Conservation (phyloP, 2,113 vertebrate genomes). For the Lasiurus borealis region DNA sequence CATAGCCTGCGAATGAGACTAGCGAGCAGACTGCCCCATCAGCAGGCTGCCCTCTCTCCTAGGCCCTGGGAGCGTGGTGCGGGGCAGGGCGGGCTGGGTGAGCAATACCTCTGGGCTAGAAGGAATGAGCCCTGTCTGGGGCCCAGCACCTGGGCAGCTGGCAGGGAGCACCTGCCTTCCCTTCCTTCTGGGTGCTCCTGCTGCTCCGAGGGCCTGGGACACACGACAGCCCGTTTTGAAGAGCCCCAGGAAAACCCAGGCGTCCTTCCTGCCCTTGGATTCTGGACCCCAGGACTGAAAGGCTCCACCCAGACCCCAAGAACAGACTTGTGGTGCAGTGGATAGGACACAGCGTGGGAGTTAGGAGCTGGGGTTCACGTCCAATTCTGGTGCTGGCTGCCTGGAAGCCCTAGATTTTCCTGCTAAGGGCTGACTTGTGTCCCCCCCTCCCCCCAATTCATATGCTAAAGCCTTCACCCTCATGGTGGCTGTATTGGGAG, state of each 20-base stretch:
- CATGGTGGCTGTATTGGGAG: background rate
- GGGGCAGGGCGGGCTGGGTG: background rate
- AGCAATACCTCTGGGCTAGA: slow-evolving; percentile 71
- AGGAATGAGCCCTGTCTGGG: slow-evolving; percentile 72
- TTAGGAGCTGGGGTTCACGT: background rate
- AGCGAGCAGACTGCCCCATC: slow-evolving; percentile 83
- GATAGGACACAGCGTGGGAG: background rate
- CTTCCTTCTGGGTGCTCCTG: background rate
- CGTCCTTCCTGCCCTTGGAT: background rate
- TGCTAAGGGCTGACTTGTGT: background rate
- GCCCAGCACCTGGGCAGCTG: slow-evolving; percentile 50
- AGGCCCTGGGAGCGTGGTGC: background rate
- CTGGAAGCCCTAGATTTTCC: background rate
- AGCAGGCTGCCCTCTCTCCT: slow-evolving; percentile 52
- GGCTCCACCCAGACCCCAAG: fast-evolving
- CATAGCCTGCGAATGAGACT: slow-evolving; percentile 85
- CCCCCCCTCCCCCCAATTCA: background rate
- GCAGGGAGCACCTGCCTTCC: background rate
- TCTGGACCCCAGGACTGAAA: background rate
- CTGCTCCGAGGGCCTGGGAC: background rate
- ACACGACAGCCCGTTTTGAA: background rate
- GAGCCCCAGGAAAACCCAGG: background rate
- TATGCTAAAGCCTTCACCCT: background rate
- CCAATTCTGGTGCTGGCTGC: background rate
- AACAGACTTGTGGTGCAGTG: background rate